Evolutionary conservation across 92 coral and sea anemone genomes (phyloP), one percentile per base, ranked within the genome.

Genomic region (Palythoa heliodiscus): DNA sequence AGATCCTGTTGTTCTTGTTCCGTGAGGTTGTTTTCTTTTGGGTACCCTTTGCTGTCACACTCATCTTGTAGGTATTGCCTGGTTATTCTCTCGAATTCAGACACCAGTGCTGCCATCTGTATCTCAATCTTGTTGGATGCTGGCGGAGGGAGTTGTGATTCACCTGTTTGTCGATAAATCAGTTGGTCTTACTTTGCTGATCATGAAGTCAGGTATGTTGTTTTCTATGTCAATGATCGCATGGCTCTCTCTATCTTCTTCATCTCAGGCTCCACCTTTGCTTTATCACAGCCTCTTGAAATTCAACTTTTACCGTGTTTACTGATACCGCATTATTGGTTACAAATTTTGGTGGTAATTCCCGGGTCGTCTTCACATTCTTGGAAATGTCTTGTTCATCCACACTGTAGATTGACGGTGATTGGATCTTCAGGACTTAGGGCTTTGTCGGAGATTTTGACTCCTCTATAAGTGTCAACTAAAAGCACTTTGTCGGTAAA

Each of bases 81-180:
- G 2, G 76, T 72, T 72, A 29, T 71, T 7, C 13, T 72, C 54
- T 43, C 57, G 14, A 39, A 43, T 40, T 72, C 76, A 16, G 23
- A 72, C 22, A 43, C 76, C 19, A 72, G 76, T 17, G 76, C 76
- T 72, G 55, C 76, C 57, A 72, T 72, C 76, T 72, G 55, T 5
- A 43, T 43, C 55, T 72, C 76, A 19, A 73, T n/a, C 35, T n/a
- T 3, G 58, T 73, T 73, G 2, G 77, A 73, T 19, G 77, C 77
- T 43, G 47, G 35, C 43, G 57, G 77, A n/a, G 77, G 57, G 13
- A 47, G n/a, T 47, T 29, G 74, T 14, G 4, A 70, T 70, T 35
- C 74, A 38, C 20, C 50, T 70, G 74, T 70, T 70, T 13, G 52
- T 71, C 22, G 77, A 58, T 6, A 40, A 17, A n/a, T 43, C 16